These are phyloP conservation scores for Pygoscelis adeliae DNA, from an alignment of 2,113 vertebrate species.

Conservation along the genomic window DNA sequence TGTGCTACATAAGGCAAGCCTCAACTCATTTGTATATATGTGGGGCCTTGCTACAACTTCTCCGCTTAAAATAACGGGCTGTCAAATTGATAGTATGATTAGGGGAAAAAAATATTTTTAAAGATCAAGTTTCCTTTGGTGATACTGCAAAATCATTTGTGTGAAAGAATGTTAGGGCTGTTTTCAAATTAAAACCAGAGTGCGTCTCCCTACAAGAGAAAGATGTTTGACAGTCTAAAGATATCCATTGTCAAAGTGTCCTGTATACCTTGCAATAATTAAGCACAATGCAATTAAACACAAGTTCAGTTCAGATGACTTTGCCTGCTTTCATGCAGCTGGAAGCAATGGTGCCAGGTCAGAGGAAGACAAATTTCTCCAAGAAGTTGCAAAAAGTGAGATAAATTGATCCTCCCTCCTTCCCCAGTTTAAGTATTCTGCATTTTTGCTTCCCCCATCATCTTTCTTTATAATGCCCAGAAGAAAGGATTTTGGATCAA, in stretches of 20 bases:
- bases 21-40: rapidly evolving
- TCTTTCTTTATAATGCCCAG: not conserved
- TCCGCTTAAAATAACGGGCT: not conserved
- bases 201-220: not conserved
- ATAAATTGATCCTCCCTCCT: not conserved
- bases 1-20: not conserved
- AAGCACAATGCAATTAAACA: not conserved
- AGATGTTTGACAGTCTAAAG: not conserved
- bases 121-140: not conserved
- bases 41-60: not conserved
- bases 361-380: not conserved
- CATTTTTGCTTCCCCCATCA: not conserved
- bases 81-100: not conserved
- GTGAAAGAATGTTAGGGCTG: not conserved
- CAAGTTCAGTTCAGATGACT: not conserved
- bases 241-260: not conserved
- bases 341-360: not conserved
- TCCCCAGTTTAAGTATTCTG: not conserved
- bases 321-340: not conserved
- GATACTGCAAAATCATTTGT: not conserved
- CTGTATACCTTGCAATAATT: not conserved
- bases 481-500: not conserved
- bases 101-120: not conserved
- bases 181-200: not conserved
- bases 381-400: not conserved